phyloP scores from a whole-genome alignment of 2,797 vertebrate species.

The Xiphorhynchus erythropygius region DNA sequence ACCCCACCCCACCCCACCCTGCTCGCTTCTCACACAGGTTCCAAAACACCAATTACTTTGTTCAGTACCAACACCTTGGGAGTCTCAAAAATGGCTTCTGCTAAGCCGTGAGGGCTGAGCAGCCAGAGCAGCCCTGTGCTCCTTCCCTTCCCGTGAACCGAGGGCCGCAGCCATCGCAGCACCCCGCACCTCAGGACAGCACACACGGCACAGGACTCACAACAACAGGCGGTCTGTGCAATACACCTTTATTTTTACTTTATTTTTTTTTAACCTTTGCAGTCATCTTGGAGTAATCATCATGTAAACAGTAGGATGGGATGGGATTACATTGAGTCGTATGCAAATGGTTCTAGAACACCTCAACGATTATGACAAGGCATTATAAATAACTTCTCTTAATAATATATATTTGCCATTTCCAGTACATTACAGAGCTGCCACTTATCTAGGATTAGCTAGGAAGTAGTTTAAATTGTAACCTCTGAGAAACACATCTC shows the following conservation, averaged over 20 bases:
- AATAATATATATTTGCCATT: slow-evolving; percentile 81
- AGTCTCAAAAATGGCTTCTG: not conserved
- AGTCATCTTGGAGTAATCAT: slow-evolving; percentile 79
- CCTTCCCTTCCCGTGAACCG: too few species aligned
- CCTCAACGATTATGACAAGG: slow-evolving; percentile 81
- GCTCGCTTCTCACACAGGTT: accelerated
- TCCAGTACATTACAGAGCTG: slow-evolving; percentile 81
- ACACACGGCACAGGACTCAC: not conserved
- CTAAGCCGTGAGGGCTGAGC: not conserved
- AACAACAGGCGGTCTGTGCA: slow-evolving; percentile 66
- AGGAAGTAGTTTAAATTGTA: slow-evolving; percentile 74
- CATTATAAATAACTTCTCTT: slow-evolving; percentile 83
- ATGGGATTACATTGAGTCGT: slow-evolving; percentile 80
- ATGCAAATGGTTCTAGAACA: slow-evolving; percentile 81
- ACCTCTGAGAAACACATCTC: slow-evolving; percentile 51
- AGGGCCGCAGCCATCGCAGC: too few species aligned
- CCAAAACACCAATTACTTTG: accelerated
- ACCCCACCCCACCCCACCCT: accelerated
- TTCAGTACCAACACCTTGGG: not conserved
- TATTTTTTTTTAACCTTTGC: slow-evolving; percentile 80
- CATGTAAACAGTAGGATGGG: slow-evolving; percentile 83
- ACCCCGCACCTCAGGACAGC: too few species aligned
- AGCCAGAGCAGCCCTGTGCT: too few species aligned
- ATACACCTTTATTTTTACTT: slow-evolving; percentile 78
- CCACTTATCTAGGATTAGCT: slow-evolving; percentile 77